Evolutionary conservation across 2,797 vertebrate genomes (phyloP).

Genomic region (Scolopax rusticola): DNA sequence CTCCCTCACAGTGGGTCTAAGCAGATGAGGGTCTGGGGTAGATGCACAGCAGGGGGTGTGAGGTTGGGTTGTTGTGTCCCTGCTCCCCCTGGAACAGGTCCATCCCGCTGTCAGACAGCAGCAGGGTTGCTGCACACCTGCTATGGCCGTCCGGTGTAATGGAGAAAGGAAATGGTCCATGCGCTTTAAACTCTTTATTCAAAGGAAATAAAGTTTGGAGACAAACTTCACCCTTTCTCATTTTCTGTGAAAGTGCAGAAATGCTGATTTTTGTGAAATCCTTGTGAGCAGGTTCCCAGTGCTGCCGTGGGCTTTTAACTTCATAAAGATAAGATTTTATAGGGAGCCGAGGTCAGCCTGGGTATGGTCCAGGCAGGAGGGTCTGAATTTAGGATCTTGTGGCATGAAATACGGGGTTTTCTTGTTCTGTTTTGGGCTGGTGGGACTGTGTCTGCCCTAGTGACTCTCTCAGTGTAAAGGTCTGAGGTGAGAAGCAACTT

Average conservation of each 20-base stretch:
- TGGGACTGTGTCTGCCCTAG: not conserved
- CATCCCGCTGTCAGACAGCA: not conserved
- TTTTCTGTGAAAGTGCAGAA: not conserved
- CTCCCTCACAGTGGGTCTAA: rapidly evolving
- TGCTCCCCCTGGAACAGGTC: not conserved
- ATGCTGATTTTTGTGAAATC: not conserved
- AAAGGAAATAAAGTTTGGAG: not conserved
- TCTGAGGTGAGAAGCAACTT: constrained; percentile 4
- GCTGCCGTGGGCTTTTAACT: not conserved
- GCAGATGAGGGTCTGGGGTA: not conserved
- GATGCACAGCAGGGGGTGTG: not conserved
- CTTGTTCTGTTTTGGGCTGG: not conserved
- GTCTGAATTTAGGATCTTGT: not conserved
- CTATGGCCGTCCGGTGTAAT: not conserved
- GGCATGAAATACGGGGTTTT: not conserved
- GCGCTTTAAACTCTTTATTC: not conserved
- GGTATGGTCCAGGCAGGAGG: not conserved
- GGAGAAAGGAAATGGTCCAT: rapidly evolving
- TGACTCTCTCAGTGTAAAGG: not conserved
- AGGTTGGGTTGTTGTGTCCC: not conserved
- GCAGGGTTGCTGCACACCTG: not conserved
- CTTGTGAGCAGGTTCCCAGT: not conserved
- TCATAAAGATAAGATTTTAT: not conserved
- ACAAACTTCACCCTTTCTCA: not conserved
- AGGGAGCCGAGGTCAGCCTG: not conserved